Conservation (phyloP, 2,888 invertebrate species). For the Agrotis exclamationis region DNA sequence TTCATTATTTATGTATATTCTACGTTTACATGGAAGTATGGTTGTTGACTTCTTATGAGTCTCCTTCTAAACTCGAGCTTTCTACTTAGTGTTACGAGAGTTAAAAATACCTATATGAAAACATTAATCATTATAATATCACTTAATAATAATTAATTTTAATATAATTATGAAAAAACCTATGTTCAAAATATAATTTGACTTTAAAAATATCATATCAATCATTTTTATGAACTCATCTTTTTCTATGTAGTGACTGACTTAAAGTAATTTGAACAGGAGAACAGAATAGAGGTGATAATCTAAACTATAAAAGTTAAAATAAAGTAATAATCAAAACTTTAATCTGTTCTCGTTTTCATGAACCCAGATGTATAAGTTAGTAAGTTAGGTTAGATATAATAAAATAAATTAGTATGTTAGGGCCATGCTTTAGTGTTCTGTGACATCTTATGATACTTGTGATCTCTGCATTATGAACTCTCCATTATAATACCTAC, state of each 20-base stretch:
- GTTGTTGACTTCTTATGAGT: constrained; percentile 88
- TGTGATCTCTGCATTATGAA: constrained; percentile 71
- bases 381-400: constrained; percentile 60
- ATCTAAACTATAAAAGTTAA: neutral
- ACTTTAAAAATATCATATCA: constrained; percentile 6
- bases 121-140: constrained; percentile 45
- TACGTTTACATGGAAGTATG: constrained; percentile 76
- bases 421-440: constrained; percentile 79
- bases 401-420: constrained; percentile 62
- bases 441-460: constrained; percentile 76
- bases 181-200: constrained; percentile 31
- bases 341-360: constrained; percentile 49
- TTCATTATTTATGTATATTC: constrained; percentile 29
- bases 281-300: constrained; percentile 36
- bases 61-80: constrained; percentile 89
- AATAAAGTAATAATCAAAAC: neutral
- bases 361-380: constrained; percentile 38
- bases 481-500: constrained; percentile 50
- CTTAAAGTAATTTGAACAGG: constrained; percentile 47
- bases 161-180: constrained; percentile 9
- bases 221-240: constrained; percentile 32
- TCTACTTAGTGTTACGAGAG: constrained; percentile 80
- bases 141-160: constrained; percentile 34
- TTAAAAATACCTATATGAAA: constrained; percentile 59
- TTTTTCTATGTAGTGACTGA: constrained; percentile 70